Base-by-base conservation (phyloP, 2,113 vertebrate species). In the Labeo rohita region DNA sequence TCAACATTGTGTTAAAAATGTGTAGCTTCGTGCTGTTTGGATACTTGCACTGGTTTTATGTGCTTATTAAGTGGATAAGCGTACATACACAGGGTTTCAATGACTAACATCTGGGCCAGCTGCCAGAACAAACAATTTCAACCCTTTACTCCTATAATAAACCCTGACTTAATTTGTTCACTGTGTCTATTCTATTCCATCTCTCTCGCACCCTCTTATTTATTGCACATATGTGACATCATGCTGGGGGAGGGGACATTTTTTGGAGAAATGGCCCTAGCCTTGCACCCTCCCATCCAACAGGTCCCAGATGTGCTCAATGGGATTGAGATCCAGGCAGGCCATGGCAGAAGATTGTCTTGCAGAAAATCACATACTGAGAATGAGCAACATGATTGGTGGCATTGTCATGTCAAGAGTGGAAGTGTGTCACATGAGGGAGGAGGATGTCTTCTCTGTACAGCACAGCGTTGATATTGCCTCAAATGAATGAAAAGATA, bases 111-210 rank as follows among this genome's bases (percentile, higher is more conserved):
- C 56, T 87, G 90, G 90, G 92, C 91, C 5, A 23, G 36, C 43
- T 89, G 88, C 91, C 92, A 92, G 92, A 91, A 93, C 92, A 91
- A 90, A 89, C 90, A 88, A 87, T 9, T 88, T 88, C 89, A 88
- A 91, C 83, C 85, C 49, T 88, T 87, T 89, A 84, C 90, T 90
- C 89, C 45, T 52, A 90, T 93, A 94, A 94, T 92, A 94, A 91
- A 93, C 90, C 92, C 91, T 93, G 92, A 94, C 92, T 92, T 94
- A 88, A 94, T 93, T 92, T 94, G 92, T 93, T 95, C 91, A 93
- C 92, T 92, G 92, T 92, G 92, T 92, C 45, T 63, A 81, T 68
- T 66, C 54, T 56, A 47, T 54, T 65, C 39, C 72, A 34, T 80
- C 68, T 73, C 54, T 47, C 77, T 66, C 87, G 80, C 82, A 76